Evolutionary conservation across 2,113 vertebrate species (phyloP).

Genomic region (Morone chrysops): DNA sequence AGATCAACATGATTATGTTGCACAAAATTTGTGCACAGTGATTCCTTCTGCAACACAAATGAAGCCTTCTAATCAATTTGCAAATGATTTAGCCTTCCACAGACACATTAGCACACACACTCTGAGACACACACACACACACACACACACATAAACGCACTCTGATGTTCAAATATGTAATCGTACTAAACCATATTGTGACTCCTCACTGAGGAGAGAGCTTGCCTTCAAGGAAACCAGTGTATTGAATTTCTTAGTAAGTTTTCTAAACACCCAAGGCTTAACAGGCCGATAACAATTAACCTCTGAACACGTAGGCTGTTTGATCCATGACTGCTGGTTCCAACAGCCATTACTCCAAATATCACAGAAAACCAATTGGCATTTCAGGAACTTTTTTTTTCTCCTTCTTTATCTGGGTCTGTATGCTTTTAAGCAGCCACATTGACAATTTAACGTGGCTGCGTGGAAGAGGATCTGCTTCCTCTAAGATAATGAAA

Average conservation of each 20-base stretch:
- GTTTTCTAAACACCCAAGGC: conserved; percentile 69
- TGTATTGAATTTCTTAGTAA: conserved; percentile 60
- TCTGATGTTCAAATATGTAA: not conserved
- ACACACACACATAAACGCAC: conserved; percentile 2
- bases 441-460: too few relatives aligned
- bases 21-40: not conserved
- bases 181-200: conserved; percentile 47
- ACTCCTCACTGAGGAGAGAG: conserved; percentile 26
- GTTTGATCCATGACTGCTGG: conserved; percentile 72
- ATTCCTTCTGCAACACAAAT: not conserved
- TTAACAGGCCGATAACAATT: conserved; percentile 71
- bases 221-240: conserved; percentile 50
- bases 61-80: conserved; percentile 15
- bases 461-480: too few relatives aligned
- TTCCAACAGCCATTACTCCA: conserved; percentile 61
- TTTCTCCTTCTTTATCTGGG: not conserved
- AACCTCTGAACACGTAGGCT: conserved; percentile 67
- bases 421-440: not conserved
- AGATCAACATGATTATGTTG: not conserved
- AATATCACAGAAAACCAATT: conserved; percentile 63
- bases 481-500: too few relatives aligned
- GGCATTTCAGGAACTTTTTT: conserved; percentile 62
- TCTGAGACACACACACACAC: not conserved
- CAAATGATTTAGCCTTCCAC: conserved; percentile 18
- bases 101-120: conserved; percentile 23